Conservation (phyloP, 2,888 invertebrate genomes). For the Diaprepes abbreviatus region DNA sequence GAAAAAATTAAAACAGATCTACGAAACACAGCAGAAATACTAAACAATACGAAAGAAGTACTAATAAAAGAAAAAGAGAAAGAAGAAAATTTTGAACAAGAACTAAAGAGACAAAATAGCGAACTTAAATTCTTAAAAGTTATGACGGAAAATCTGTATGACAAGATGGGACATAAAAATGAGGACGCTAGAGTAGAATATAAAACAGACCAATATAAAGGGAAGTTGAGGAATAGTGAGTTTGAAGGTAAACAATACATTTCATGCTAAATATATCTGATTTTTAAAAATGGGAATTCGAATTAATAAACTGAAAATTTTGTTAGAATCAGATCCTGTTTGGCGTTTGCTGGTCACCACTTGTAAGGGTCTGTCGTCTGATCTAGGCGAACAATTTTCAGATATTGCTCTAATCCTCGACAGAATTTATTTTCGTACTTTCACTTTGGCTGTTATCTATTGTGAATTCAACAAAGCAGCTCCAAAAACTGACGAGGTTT, state of each 20-base stretch:
- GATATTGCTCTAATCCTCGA: no score
- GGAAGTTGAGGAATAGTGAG: neutral
- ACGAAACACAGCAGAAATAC: constrained; percentile 43
- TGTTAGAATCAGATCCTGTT: no score
- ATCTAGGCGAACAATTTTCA: no score
- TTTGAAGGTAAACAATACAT: constrained; percentile 1
- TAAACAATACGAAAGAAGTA: constrained; percentile 53
- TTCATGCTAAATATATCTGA: no score
- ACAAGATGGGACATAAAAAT: constrained; percentile 12
- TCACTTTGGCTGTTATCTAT: no score
- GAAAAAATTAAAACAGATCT: constrained; percentile 52
- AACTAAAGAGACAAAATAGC: constrained; percentile 53
- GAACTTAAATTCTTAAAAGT: constrained; percentile 50
- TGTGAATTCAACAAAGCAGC: no score
- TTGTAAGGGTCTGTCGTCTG: no score
- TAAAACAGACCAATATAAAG: neutral
- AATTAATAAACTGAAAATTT: no score
- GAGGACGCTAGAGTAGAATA: neutral
- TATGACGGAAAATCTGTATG: constrained; percentile 45
- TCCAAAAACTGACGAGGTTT: no score
- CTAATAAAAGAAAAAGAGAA: constrained; percentile 51
- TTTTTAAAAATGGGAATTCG: no score
- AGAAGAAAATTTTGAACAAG: constrained; percentile 53
- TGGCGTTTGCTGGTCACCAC: no score
- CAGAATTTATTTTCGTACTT: no score